phyloP scores from a whole-genome alignment of 35 echinoderm and acorn worm species.

The Ophioderma brevispina region DNA sequence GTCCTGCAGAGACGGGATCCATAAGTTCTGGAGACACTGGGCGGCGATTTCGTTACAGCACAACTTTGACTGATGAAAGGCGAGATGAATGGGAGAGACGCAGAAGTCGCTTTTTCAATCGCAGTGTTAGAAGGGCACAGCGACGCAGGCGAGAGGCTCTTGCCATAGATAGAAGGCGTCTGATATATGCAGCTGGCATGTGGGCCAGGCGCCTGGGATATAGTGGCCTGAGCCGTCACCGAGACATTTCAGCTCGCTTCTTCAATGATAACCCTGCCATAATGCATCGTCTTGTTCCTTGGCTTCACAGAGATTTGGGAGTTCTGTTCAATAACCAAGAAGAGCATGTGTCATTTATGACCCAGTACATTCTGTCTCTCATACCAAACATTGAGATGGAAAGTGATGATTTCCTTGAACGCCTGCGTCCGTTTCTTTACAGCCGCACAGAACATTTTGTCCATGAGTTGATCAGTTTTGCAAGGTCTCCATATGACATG shows the following conservation, averaged over 20 bases:
- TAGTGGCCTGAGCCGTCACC: constrained; percentile 63
- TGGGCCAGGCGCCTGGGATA: constrained; percentile 60
- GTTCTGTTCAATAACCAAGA: constrained; percentile 81
- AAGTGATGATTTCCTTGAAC: constrained; percentile 84
- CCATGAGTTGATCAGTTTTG: constrained; percentile 92
- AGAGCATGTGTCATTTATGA: constrained; percentile 88
- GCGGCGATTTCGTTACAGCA: constrained; percentile 82
- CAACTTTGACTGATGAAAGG: constrained; percentile 68
- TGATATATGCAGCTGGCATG: constrained; percentile 80
- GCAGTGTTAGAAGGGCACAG: constrained; percentile 44
- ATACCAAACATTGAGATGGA: constrained; percentile 89
- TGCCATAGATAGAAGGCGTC: constrained; percentile 55
- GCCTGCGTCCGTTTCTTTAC: constrained; percentile 85
- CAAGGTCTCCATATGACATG: constrained; percentile 87
- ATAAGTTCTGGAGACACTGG: constrained; percentile 23
- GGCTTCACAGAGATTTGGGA: constrained; percentile 76
- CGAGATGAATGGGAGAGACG: constrained; percentile 51
- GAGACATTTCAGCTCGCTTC: constrained; percentile 80
- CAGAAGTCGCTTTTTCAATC: constrained; percentile 50
- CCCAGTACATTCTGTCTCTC: constrained; percentile 87
- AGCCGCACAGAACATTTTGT: constrained; percentile 89
- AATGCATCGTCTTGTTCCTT: constrained; percentile 85
- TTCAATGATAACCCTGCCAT: constrained; percentile 81
- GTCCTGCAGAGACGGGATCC: neutral
- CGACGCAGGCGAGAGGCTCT: constrained; percentile 53